Evolutionary conservation across 2,888 invertebrate genomes (phyloP), one percentile per base, ranked within the genome.

Genomic region (Mythimna impura): DNA sequence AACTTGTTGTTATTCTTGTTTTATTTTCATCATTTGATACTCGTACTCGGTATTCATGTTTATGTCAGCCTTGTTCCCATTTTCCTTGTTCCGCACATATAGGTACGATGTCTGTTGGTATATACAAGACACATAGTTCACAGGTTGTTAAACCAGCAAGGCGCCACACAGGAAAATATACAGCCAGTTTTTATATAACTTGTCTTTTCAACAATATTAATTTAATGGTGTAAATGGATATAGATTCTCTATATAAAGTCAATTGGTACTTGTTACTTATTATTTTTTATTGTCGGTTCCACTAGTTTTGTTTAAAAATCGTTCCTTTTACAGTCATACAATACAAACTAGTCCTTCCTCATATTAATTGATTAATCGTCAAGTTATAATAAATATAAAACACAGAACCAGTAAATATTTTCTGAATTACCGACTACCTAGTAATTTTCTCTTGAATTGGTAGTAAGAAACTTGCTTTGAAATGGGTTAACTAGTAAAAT

Each of bases 41-140:
- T 43, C 12, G 17, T 47, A 47, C 20, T 83, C n/a, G 14, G 67
- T 68, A 55, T 52, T 79, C 34, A 71, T 71, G 74, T 47, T 71
- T 66, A 69, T 66, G 36, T 64, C 69, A 75, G 65, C 83, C 78
- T 84, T 73, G 86, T 72, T 85, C 76, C 85, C 65, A 76, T 84
- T 84, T 85, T 83, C 81, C 81, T 80, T 85, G 72, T 84, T 84
- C 86, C 83, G 80, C 52, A 73, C 71, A 75, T n/a, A 64, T 34
- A n/a, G n/a, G n/a, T n/a, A 74, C 22, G 66, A 66, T 68, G 25
- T 58, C 4, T 54, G 25, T 73, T 17, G 40, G 6, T 58, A 61
- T 14, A 7, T 40, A 58, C 22, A 12, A 66, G 14, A 43, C 43
- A 62, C 47, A 52, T 55, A 14, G 22, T 50, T 30, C 22, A 65